Evolutionary conservation across 2,888 invertebrate species (phyloP).

Genomic region (Pyrrhosoma nymphula): DNA sequence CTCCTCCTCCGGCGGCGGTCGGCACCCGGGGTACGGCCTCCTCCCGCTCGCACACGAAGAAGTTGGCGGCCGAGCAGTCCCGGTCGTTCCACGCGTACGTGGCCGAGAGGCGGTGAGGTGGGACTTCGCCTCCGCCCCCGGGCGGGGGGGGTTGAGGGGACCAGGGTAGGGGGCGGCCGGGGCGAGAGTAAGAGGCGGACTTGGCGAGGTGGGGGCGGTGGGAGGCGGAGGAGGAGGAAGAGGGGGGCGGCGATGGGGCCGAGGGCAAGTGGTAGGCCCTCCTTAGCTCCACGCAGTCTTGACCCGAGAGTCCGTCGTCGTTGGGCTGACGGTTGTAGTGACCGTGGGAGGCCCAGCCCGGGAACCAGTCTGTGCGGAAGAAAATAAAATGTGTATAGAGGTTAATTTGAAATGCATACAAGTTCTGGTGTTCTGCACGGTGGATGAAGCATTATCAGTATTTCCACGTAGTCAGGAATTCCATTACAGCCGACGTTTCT

Average conservation of each 20-base stretch:
- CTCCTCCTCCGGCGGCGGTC: not conserved
- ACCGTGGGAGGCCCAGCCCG: conserved; percentile 87
- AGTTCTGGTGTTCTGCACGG: not conserved
- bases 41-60: conserved; percentile 84
- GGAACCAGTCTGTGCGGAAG: conserved; percentile 88
- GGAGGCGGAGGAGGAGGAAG: conserved; percentile 68
- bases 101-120: conserved; percentile 77
- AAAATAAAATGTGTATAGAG: not conserved
- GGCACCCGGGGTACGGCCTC: not conserved
- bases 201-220: not conserved
- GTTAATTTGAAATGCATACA: not conserved
- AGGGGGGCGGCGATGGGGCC: conserved; percentile 73
- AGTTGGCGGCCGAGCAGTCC: conserved; percentile 86
- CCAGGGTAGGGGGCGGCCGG: not conserved
- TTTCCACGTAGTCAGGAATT: too few species aligned
- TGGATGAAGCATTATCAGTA: not conserved
- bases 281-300: conserved; percentile 90
- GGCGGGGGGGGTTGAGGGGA: not conserved
- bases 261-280: conserved; percentile 82
- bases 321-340: conserved; percentile 87
- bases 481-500: too few species aligned
- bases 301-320: conserved; percentile 89
- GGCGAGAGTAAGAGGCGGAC: not conserved
- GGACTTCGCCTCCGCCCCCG: conserved; percentile 73
- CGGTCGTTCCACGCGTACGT: conserved; percentile 91